A percentile compares a stretch with the other conserved stretches of the same genome.
Conservation (phyloP, 2,797 vertebrate genomes). For the Urophycis tenuis region DNA sequence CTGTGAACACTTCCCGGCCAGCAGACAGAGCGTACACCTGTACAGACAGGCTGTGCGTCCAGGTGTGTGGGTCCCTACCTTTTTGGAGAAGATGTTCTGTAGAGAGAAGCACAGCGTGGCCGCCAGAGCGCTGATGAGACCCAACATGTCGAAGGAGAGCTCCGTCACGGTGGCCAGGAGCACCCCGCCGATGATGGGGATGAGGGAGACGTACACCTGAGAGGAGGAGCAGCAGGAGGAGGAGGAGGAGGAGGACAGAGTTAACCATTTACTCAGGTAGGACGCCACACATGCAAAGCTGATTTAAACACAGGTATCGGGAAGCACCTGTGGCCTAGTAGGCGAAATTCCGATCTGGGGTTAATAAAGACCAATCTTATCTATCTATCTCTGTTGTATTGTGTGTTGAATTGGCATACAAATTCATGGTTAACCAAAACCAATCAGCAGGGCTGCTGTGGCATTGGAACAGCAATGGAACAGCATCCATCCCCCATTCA, state of each 20-base stretch:
- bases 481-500: not conserved
- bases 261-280: conserved; percentile 6
- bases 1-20: not conserved
- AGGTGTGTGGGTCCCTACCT: conserved; percentile 66
- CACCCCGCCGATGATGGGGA: conserved; percentile 95
- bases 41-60: not conserved
- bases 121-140: conserved; percentile 91
- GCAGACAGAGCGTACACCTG: not conserved
- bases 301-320: too few relatives aligned
- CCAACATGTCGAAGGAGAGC: conserved; percentile 89
- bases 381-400: not conserved
- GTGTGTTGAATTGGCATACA: too few relatives aligned
- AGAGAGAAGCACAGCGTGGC: conserved; percentile 96
- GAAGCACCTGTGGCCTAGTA: too few relatives aligned
- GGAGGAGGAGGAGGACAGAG: conserved; percentile 6
- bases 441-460: not conserved
- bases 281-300: too few relatives aligned
- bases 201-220: conserved; percentile 91
- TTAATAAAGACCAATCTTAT: too few relatives aligned
- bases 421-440: not conserved
- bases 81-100: conserved; percentile 99
- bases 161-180: conserved; percentile 91
- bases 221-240: not conserved
- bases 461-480: not conserved
- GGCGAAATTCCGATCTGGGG: too few relatives aligned